These are phyloP conservation scores for Thunnus maccoyii DNA, from an alignment of 2,113 vertebrate species.

Conservation along the genomic window DNA sequence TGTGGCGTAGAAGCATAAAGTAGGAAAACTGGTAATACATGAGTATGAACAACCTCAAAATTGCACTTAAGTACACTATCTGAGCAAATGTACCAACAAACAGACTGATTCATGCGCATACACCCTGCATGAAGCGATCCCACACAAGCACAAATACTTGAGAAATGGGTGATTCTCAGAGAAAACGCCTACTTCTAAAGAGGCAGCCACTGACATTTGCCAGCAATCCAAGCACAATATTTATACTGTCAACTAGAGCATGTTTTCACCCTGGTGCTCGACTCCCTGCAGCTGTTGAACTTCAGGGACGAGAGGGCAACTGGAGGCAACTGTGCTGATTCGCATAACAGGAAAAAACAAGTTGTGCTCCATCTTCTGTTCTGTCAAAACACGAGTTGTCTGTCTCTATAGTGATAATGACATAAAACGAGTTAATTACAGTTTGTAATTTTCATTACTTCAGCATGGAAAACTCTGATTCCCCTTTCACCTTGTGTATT, in stretches of 20 bases:
- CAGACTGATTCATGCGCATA: slow-evolving; percentile 3
- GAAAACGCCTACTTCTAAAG: slow-evolving; percentile 6
- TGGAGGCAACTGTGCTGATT: slow-evolving; percentile 3
- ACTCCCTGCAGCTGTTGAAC: slow-evolving; percentile 51
- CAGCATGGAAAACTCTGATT: background rate
- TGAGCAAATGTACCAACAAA: background rate
- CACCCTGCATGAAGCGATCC: background rate
- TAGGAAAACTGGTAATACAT: background rate
- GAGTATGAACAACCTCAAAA: background rate
- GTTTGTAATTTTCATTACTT: slow-evolving; percentile 4
- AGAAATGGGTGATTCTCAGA: slow-evolving; percentile 1
- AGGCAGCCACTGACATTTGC: slow-evolving; percentile 49
- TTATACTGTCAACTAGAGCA: slow-evolving; percentile 68
- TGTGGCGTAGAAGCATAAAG: background rate
- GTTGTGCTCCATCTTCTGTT: background rate
- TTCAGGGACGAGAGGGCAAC: background rate
- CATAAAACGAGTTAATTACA: background rate
- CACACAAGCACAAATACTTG: background rate
- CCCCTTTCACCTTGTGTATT: background rate
- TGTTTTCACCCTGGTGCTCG: slow-evolving; percentile 55
- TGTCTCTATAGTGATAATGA: background rate
- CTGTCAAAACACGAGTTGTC: background rate
- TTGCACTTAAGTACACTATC: background rate
- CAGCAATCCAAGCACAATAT: slow-evolving; percentile 58
- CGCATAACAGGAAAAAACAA: slow-evolving; percentile 21